Evolutionary conservation across 2,888 invertebrate genomes (phyloP), one percentile per base, ranked within the genome.

Genomic region (Hypena proboscidalis): DNA sequence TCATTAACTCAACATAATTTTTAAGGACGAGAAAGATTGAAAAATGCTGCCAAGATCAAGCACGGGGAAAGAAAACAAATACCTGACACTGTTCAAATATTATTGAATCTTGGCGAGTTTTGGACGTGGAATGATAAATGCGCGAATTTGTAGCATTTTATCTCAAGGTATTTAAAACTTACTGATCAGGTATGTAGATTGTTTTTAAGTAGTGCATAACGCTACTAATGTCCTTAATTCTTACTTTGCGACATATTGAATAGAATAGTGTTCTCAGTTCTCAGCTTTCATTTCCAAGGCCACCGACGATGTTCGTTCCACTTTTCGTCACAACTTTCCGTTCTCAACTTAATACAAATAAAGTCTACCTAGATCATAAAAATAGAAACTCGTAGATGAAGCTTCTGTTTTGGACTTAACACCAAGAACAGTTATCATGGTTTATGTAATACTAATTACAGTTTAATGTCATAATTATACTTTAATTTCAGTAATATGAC

Each of bases 321-420:
- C 76, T 78, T 82, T 81, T 74, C 61, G 61, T 69, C 33, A 45
- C 53, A 62, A 73, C 76, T 81, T 81, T 77, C 76, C 72, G 77
- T 70, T 68, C 64, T 56, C 62, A 45, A 60, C 47, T 67, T 59
- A 55, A 58, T 45, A 26, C 31, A 43, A 38, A 53, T 26, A 40
- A 50, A 46, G 37, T 49, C 30, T n/a, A n/a, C n/a, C n/a, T 51
- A 36, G 17, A 51, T 42, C 39, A 48, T 20, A 32, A 46, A 39
- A 50, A 44, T 50, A 38, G 32, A 32, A 21, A 44, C 10, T 15
- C 13, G 33, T 25, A 31, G 21, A 25, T 17, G 14, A 5, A 27
- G 14, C 7, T 13, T n/a, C 20, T 10, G 20, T 37, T 37, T 42
- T 34, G 15, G 26, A 44, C 11, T 41, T 42, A 33, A 51, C 26